Conservation (phyloP, 1,140 invertebrate genomes). For the Meteorus sp. region DNA sequence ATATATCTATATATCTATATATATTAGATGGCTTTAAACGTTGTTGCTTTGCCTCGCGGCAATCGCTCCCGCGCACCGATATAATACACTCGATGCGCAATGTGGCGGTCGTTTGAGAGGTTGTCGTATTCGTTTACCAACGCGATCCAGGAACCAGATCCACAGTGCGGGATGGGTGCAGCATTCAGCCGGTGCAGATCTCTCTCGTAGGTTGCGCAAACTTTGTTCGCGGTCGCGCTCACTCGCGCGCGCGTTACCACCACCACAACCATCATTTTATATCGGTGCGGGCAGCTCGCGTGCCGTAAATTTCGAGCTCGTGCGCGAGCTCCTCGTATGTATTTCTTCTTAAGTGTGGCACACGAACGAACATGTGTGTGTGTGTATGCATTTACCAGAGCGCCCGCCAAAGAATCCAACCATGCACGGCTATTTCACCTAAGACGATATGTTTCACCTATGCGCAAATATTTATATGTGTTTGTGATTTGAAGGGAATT, state of each 20-base stretch:
- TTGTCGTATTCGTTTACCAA: not conserved
- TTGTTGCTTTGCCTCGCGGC: not conserved
- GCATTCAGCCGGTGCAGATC: slow-evolving; percentile 35
- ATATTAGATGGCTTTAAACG: not conserved
- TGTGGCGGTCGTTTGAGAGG: not conserved
- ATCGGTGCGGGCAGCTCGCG: slow-evolving; percentile 45
- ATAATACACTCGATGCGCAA: too few species aligned
- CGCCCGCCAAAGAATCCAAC: slow-evolving; percentile 23
- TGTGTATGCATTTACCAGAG: too few species aligned
- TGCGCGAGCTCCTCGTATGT: too few species aligned
- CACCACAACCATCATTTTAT: too few species aligned
- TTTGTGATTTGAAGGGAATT: not conserved
- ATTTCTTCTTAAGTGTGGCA: slow-evolving; percentile 51
- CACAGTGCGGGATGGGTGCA: slow-evolving; percentile 42
- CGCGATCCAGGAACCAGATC: slow-evolving; percentile 3
- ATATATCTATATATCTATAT: too few species aligned
- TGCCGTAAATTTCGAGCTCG: slow-evolving; percentile 57
- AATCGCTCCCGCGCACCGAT: not conserved
- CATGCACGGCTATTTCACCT: slow-evolving; percentile 11
- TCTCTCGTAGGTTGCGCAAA: slow-evolving; percentile 28
- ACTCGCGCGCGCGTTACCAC: slow-evolving; percentile 3
- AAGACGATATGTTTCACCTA: slow-evolving; percentile 1
- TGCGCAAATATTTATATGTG: too few species aligned
- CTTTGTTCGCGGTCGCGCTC: not conserved
- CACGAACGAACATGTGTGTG: too few species aligned